Conservation (phyloP, 2,888 invertebrate species). For the Amiota communis region DNA sequence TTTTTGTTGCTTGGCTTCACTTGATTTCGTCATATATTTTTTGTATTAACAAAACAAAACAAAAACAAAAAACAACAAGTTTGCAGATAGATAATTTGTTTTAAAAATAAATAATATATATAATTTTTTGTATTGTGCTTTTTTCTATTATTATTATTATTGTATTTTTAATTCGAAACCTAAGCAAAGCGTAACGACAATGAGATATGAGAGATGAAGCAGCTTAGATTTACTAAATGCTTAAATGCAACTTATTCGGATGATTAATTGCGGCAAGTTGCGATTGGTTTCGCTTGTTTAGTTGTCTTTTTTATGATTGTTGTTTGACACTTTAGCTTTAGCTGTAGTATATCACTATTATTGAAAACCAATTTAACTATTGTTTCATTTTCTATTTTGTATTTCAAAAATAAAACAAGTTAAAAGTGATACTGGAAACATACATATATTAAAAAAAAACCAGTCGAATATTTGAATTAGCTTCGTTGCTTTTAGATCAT, state of each 20-base stretch:
- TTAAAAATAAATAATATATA: background rate
- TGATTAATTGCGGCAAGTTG: slow-evolving; percentile 20
- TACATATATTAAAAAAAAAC: no score
- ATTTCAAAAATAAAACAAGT: slow-evolving; percentile 2
- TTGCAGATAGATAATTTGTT: background rate
- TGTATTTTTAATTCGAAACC: background rate
- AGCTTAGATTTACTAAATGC: background rate
- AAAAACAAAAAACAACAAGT: slow-evolving; percentile 13
- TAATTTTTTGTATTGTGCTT: no score
- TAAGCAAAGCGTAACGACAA: slow-evolving; percentile 4
- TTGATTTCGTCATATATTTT: slow-evolving; percentile 30
- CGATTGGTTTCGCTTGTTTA: background rate
- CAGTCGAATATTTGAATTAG: no score
- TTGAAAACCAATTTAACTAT: no score
- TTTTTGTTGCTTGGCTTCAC: slow-evolving; percentile 27
- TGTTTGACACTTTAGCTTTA: no score
- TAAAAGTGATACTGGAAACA: no score
- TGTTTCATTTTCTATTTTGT: background rate
- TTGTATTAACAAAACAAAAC: slow-evolving; percentile 9
- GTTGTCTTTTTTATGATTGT: no score
- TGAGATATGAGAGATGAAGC: background rate
- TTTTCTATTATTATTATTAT: no score
- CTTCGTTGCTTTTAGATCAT: no score
- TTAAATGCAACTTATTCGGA: slow-evolving; percentile 17
- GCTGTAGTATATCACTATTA: no score